Evolutionary conservation across 2,113 vertebrate genomes (phyloP).

Genomic region (Colossoma macropomum): DNA sequence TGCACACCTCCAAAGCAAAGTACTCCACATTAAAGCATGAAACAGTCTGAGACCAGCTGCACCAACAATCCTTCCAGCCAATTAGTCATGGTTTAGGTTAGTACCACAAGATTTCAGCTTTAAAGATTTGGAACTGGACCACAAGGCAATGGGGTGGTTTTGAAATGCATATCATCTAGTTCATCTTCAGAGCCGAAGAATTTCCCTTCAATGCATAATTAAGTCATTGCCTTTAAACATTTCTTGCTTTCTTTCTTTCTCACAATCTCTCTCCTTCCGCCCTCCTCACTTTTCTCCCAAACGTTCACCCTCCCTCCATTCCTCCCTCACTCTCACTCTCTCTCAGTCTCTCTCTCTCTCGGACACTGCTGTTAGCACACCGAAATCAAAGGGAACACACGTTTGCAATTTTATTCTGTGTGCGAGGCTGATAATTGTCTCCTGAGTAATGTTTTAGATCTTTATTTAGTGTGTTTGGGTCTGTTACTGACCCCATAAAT

Average conservation of each 20-base stretch:
- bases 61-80: neutral
- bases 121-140: slow-evolving; percentile 15
- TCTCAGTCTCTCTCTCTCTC: neutral
- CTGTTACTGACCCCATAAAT: slow-evolving; percentile 31
- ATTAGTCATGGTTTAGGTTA: slow-evolving; percentile 38
- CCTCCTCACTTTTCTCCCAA: neutral
- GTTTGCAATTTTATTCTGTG: slow-evolving; percentile 13
- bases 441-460: slow-evolving; percentile 14
- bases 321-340: neutral
- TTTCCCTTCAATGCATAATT: slow-evolving; percentile 9
- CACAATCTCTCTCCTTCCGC: neutral
- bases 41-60: slow-evolving; percentile 3
- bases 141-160: slow-evolving; percentile 21
- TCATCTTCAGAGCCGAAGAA: slow-evolving; percentile 21
- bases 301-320: too few relatives aligned
- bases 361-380: slow-evolving; percentile 10
- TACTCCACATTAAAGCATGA: neutral
- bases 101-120: slow-evolving; percentile 12
- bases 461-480: slow-evolving; percentile 20
- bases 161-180: slow-evolving; percentile 8
- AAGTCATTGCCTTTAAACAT: slow-evolving; percentile 20
- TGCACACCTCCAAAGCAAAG: slow-evolving; percentile 31
- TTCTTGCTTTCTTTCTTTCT: neutral
- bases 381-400: slow-evolving; percentile 12
- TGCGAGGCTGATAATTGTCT: slow-evolving; percentile 1